These are phyloP conservation scores for Sebastiscus tertius DNA, from an alignment of 2,797 vertebrate genomes.

Conservation along the genomic window DNA sequence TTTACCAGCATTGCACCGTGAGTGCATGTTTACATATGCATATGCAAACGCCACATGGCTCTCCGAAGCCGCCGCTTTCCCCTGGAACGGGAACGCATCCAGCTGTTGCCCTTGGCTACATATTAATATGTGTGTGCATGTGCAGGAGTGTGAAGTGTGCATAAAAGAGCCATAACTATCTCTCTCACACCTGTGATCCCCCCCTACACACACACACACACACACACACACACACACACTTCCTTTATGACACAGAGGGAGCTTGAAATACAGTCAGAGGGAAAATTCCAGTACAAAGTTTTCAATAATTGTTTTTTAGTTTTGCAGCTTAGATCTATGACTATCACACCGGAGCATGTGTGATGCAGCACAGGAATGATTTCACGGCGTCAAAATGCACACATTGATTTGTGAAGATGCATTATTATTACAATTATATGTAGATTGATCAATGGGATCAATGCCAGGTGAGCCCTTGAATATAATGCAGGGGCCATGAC, in stretches of 20 bases:
- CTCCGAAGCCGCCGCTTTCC: conserved; percentile 31
- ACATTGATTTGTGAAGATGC: conserved; percentile 27
- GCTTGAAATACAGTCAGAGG: conserved; percentile 6
- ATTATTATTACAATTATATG: conserved; percentile 9
- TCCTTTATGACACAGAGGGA: conserved; percentile 6
- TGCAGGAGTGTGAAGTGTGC: conserved; percentile 23
- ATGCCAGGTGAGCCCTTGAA: conserved; percentile 12
- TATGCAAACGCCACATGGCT: conserved; percentile 45
- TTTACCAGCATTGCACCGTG: conserved; percentile 21
- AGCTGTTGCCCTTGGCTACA: conserved; percentile 59
- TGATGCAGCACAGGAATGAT: background rate
- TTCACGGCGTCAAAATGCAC: conserved; percentile 6
- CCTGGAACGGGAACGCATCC: conserved; percentile 38
- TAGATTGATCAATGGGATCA: conserved; percentile 22
- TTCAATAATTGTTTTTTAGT: conserved; percentile 4
- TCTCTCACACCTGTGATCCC: conserved; percentile 54
- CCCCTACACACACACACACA: background rate
- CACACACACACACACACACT: background rate
- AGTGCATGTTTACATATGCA: conserved; percentile 53
- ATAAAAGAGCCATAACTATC: conserved; percentile 44
- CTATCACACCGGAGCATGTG: background rate
- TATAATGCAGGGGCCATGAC: conserved; percentile 9
- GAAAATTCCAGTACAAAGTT: conserved; percentile 5
- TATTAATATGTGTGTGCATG: conserved; percentile 42
- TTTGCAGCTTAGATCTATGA: conserved; percentile 4